Percentiles rank a stretch among this genome's conserved stretches.
phyloP scores from a whole-genome alignment of 2,113 vertebrate species.

The Crotalus tigris region DNA sequence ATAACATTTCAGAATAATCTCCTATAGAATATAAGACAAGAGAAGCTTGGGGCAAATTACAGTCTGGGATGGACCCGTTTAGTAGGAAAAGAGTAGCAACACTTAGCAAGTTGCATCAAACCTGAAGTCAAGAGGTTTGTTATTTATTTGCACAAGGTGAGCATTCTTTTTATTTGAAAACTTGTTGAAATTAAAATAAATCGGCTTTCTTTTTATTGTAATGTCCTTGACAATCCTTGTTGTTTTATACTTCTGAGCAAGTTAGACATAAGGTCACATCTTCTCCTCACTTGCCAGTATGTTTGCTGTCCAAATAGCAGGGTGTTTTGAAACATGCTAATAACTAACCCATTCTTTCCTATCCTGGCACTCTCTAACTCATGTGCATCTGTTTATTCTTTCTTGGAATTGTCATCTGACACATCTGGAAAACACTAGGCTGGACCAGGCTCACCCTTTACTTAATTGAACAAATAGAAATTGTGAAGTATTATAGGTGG shows the following conservation, averaged over 20 bases:
- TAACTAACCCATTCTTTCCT: not conserved
- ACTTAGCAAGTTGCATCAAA: not conserved
- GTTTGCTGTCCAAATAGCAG: not conserved
- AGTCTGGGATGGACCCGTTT: not conserved
- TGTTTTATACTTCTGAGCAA: conserved; percentile 4
- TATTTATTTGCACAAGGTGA: not conserved
- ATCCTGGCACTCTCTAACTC: not conserved
- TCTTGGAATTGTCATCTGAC: not conserved
- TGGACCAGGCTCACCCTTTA: not conserved
- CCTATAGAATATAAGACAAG: not conserved
- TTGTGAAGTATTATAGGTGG: not conserved
- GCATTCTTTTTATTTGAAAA: conserved; percentile 10
- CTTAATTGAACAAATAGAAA: not conserved
- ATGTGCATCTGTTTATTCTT: not conserved
- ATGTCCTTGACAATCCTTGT: not conserved
- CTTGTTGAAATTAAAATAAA: not conserved
- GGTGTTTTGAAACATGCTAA: not conserved
- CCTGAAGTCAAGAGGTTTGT: not conserved
- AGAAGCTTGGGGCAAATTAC: not conserved
- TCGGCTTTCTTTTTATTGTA: not conserved
- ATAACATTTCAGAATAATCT: not conserved
- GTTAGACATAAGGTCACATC: not conserved
- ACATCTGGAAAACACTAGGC: not conserved
- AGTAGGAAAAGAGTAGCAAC: not conserved
- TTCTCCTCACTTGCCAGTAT: not conserved